A percentile compares a stretch with the other conserved stretches of the same genome.
Conservation (phyloP, 2,888 invertebrate species). For the Ypsolopha sequella region DNA sequence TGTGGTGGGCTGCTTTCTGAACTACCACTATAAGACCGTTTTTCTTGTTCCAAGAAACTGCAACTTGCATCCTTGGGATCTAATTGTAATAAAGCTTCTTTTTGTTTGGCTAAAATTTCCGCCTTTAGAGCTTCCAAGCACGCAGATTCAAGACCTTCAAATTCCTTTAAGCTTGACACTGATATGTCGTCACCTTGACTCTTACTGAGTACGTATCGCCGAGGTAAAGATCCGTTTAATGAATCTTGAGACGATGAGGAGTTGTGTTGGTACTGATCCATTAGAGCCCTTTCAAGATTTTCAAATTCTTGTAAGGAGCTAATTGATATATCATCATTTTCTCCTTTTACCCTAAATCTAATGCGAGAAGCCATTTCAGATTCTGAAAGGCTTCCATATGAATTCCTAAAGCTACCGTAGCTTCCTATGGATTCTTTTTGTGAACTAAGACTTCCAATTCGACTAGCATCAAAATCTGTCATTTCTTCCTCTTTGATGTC, state of each 20-base stretch:
- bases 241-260: conserved; percentile 90
- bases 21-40: conserved; percentile 67
- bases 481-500: conserved; percentile 94
- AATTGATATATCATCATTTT: conserved; percentile 92
- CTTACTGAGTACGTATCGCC: conserved; percentile 76
- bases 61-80: conserved; percentile 66
- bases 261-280: conserved; percentile 80
- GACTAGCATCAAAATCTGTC: conserved; percentile 85
- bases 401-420: conserved; percentile 87
- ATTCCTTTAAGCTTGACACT: conserved; percentile 89
- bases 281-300: conserved; percentile 86
- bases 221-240: conserved; percentile 84
- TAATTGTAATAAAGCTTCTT: conserved; percentile 80
- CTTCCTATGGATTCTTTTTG: conserved; percentile 85
- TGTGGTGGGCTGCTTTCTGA: conserved; percentile 72
- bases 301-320: conserved; percentile 96
- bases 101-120: conserved; percentile 87
- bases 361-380: conserved; percentile 88
- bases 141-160: conserved; percentile 91
- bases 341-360: conserved; percentile 86
- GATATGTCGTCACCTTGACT: conserved; percentile 90
- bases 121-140: conserved; percentile 87
- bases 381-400: conserved; percentile 92
- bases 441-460: conserved; percentile 82
- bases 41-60: conserved; percentile 61